Percentiles rank a stretch among this genome's conserved stretches.
phyloP scores from a whole-genome alignment of 2,888 invertebrate species.

The Caenorhabditis sp. region DNA sequence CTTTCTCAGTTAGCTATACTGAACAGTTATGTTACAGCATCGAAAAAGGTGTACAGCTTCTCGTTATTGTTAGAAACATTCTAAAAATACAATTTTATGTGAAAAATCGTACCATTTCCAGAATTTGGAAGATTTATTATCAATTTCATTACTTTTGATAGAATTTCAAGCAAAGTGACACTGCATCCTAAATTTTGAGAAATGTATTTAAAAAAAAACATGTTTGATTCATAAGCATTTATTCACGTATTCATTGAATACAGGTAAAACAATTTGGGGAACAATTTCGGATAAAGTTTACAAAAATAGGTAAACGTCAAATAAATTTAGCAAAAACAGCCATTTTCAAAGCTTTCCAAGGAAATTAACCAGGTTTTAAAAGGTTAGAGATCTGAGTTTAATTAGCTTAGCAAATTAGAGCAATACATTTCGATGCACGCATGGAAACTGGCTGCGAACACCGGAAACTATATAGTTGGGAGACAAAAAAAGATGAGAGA shows the following conservation, averaged over 20 bases:
- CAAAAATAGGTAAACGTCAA: background rate
- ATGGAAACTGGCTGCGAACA: slow-evolving; percentile 17
- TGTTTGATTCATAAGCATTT: background rate
- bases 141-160: too few species aligned
- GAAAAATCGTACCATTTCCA: too few species aligned
- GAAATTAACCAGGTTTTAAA: slow-evolving; percentile 28
- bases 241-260: slow-evolving; percentile 22
- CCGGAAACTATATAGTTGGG: background rate
- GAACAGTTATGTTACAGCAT: too few species aligned
- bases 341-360: slow-evolving; percentile 47
- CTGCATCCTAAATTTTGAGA: too few species aligned
- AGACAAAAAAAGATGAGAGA: slow-evolving; percentile 1
- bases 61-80: too few species aligned
- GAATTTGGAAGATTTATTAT: too few species aligned
- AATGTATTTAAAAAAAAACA: background rate
- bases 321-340: slow-evolving; percentile 20
- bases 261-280: slow-evolving; percentile 5
- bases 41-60: too few species aligned
- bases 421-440: background rate
- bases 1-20: too few species aligned
- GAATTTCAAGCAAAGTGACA: too few species aligned
- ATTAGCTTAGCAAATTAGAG: slow-evolving; percentile 39
- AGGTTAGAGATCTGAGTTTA: slow-evolving; percentile 32
- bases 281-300: too few species aligned
- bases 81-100: too few species aligned